Conservation (phyloP, 1,140 invertebrate species). For the Drosophila mauritiana region DNA sequence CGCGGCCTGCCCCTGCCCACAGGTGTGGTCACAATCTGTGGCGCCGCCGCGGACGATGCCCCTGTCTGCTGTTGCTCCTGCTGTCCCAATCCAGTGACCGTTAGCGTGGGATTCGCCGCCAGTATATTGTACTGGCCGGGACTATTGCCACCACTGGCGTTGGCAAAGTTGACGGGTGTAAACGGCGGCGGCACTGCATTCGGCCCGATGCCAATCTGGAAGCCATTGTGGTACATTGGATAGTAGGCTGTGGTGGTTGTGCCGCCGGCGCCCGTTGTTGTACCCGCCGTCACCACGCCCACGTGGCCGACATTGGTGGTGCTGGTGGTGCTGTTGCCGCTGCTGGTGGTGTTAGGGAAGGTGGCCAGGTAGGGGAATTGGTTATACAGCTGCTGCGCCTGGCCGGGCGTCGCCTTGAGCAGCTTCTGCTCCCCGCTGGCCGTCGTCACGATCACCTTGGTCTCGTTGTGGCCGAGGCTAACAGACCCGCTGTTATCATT, state of each 20-base stretch:
- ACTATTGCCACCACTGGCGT: slow-evolving; percentile 61
- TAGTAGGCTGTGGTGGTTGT: slow-evolving; percentile 71
- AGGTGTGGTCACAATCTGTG: slow-evolving; percentile 51
- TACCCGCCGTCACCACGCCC: slow-evolving; percentile 15
- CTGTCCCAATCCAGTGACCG: slow-evolving; percentile 42
- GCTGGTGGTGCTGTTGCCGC: slow-evolving; percentile 35
- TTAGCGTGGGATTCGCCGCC: slow-evolving; percentile 58
- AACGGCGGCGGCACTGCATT: slow-evolving; percentile 81
- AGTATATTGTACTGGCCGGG: slow-evolving; percentile 72
- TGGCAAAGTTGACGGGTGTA: slow-evolving; percentile 80
- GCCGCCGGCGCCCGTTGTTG: slow-evolving; percentile 4
- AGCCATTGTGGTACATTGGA: slow-evolving; percentile 84
- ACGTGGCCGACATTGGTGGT: slow-evolving; percentile 45
- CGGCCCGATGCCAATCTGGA: slow-evolving; percentile 77
- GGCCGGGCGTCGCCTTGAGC: slow-evolving; percentile 55
- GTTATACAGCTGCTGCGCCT: slow-evolving; percentile 73
- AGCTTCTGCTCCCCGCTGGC: slow-evolving; percentile 64
- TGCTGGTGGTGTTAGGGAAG: slow-evolving; percentile 60
- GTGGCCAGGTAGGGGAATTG: slow-evolving; percentile 81
- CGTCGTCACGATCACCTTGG: slow-evolving; percentile 76
- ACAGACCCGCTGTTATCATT: slow-evolving; percentile 82
- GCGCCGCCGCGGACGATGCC: slow-evolving; percentile 4
- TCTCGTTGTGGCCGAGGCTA: slow-evolving; percentile 71
- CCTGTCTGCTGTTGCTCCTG: slow-evolving; percentile 35
- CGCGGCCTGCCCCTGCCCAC: slow-evolving; percentile 76